A percentile compares a stretch with the other conserved stretches of the same genome.
Conservation (phyloP, 2,888 invertebrate genomes). For the Apantesis nais region DNA sequence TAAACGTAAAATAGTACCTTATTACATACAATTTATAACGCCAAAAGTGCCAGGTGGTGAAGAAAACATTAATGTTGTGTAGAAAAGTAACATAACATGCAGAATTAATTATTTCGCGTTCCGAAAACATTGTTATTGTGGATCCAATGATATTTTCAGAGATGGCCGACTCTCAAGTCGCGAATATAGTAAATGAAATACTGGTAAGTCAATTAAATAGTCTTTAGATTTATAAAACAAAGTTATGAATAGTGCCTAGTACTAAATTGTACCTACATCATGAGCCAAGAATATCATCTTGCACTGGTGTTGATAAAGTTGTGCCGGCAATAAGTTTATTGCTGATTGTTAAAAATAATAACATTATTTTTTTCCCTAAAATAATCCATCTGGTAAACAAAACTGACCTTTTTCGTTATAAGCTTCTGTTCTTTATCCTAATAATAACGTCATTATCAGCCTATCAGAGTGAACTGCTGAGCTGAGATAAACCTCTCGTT, state of each 20-base stretch:
- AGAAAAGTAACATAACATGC: background rate
- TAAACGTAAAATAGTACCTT: background rate
- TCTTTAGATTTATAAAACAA: too few species aligned
- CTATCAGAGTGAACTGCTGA: too few species aligned
- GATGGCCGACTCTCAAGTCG: conserved; percentile 88
- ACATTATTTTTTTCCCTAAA: background rate
- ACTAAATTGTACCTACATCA: background rate
- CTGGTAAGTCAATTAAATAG: conserved; percentile 84
- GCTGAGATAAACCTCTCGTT: too few species aligned
- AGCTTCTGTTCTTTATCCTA: background rate
- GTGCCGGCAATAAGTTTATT: too few species aligned
- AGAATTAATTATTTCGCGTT: background rate
- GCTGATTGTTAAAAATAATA: background rate
- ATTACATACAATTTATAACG: background rate
- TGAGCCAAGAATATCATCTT: background rate
- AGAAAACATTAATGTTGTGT: background rate
- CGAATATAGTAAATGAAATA: conserved; percentile 88
- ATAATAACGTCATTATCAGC: too few species aligned
- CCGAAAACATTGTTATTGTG: background rate
- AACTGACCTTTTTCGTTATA: background rate
- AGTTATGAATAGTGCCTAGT: background rate
- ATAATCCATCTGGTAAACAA: too few species aligned
- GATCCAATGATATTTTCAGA: conserved; percentile 31
- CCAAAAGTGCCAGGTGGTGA: background rate
- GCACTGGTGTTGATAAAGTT: background rate